phyloP scores from a whole-genome alignment of 1,140 invertebrate species.

The Aphidius ervi region DNA sequence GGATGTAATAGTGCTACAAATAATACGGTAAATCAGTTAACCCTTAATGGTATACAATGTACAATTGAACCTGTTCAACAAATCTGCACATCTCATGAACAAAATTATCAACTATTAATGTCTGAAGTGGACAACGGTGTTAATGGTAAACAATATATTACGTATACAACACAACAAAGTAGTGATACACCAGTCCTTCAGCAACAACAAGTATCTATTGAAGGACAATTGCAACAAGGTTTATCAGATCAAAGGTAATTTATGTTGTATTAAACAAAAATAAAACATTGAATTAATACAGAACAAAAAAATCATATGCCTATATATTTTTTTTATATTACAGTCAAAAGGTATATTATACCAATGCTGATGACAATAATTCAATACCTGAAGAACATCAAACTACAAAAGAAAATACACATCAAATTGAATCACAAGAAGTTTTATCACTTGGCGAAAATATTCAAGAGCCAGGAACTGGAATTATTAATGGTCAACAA shows the following conservation, averaged over 20 bases:
- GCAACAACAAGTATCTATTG: conserved; percentile 36
- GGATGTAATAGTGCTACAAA: too few species aligned
- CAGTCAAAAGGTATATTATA: conserved; percentile 48
- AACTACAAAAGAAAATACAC: too few species aligned
- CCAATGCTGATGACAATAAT: conserved; percentile 42
- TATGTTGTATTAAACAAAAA: conserved; percentile 26
- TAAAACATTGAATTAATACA: not conserved
- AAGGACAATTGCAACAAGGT: conserved; percentile 32
- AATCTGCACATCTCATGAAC: conserved; percentile 42
- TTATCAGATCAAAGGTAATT: conserved; percentile 47
- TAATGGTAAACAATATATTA: conserved; percentile 37
- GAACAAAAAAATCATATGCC: conserved; percentile 2
- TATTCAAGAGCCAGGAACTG: not conserved
- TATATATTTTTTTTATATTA: conserved; percentile 29
- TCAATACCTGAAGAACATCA: conserved; percentile 20
- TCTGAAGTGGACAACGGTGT: conserved; percentile 44
- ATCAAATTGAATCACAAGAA: too few species aligned
- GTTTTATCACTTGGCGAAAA: too few species aligned
- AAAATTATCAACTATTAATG: conserved; percentile 44
- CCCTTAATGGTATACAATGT: conserved; percentile 43
- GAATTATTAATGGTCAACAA: conserved; percentile 32
- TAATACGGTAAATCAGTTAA: conserved; percentile 51
- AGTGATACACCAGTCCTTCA: conserved; percentile 30
- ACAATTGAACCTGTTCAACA: conserved; percentile 43
- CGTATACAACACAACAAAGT: conserved; percentile 40